Evolutionary conservation across 1,140 invertebrate genomes (phyloP).

Genomic region (Drosophila truncata): DNA sequence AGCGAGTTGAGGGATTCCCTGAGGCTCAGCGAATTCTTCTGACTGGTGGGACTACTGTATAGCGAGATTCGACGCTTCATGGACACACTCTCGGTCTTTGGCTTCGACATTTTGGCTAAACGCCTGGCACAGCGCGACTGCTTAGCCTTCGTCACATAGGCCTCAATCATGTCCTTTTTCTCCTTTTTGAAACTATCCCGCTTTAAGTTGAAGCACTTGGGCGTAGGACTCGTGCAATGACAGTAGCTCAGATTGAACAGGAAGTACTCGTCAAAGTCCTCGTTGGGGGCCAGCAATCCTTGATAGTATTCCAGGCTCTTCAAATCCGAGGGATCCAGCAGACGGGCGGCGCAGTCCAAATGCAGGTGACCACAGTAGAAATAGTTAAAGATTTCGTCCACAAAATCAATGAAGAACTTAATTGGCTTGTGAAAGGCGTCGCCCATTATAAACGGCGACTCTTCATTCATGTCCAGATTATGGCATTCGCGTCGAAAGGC

Average conservation of each 20-base stretch:
- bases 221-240: slow-evolving; percentile 46
- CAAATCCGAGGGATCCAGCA: slow-evolving; percentile 65
- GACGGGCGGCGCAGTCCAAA: slow-evolving; percentile 48
- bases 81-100: background rate
- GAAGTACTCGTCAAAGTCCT: slow-evolving; percentile 76
- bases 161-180: slow-evolving; percentile 5
- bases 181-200: background rate
- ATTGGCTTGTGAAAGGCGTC: slow-evolving; percentile 76
- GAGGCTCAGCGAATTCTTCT: background rate
- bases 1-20: background rate
- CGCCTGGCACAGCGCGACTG: slow-evolving; percentile 13
- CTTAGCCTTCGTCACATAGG: slow-evolving; percentile 2
- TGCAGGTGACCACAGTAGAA: slow-evolving; percentile 55
- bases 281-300: slow-evolving; percentile 40
- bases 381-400: slow-evolving; percentile 70
- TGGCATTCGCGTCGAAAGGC: slow-evolving; percentile 39
- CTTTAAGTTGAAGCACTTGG: background rate
- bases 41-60: background rate
- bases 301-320: slow-evolving; percentile 51
- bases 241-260: slow-evolving; percentile 65
- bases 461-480: slow-evolving; percentile 28
- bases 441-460: slow-evolving; percentile 53
- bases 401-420: slow-evolving; percentile 63
- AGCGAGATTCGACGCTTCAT: background rate
- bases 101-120: background rate